Evolutionary conservation across 2,888 invertebrate species (phyloP).

Genomic region (Xanthorhoe spadicearia): DNA sequence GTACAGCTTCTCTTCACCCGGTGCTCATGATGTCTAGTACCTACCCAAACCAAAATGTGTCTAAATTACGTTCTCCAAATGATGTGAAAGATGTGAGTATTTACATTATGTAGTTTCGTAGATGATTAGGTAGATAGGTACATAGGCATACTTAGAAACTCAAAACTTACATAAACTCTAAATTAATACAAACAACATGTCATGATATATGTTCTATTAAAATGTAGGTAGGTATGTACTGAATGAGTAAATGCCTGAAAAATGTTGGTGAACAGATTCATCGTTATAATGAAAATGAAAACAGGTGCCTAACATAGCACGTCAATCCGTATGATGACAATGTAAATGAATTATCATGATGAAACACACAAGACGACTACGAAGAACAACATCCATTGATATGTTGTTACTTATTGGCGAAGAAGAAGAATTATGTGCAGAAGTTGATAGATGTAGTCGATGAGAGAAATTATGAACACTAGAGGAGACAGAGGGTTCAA

Average conservation of each 20-base stretch:
- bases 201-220: not conserved
- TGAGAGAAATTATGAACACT: slow-evolving; percentile 21
- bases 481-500: slow-evolving; percentile 25
- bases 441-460: slow-evolving; percentile 16
- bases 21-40: too few species aligned
- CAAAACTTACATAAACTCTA: not conserved
- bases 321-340: slow-evolving; percentile 15
- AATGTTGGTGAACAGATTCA: not conserved
- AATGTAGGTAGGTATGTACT: not conserved
- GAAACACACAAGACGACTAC: slow-evolving; percentile 22
- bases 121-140: not conserved
- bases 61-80: not conserved
- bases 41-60: too few species aligned
- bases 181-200: not conserved
- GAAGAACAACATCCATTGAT: slow-evolving; percentile 19
- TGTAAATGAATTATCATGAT: slow-evolving; percentile 21
- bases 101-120: not conserved
- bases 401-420: slow-evolving; percentile 21
- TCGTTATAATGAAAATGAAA: slow-evolving; percentile 9
- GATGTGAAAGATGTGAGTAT: not conserved
- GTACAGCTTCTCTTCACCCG: too few species aligned
- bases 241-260: slow-evolving; percentile 8
- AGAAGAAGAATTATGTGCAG: slow-evolving; percentile 18
- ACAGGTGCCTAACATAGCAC: slow-evolving; percentile 3
- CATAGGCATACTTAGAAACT: not conserved